phyloP scores from a whole-genome alignment of 2,113 vertebrate genomes.

The Plectropomus leopardus region DNA sequence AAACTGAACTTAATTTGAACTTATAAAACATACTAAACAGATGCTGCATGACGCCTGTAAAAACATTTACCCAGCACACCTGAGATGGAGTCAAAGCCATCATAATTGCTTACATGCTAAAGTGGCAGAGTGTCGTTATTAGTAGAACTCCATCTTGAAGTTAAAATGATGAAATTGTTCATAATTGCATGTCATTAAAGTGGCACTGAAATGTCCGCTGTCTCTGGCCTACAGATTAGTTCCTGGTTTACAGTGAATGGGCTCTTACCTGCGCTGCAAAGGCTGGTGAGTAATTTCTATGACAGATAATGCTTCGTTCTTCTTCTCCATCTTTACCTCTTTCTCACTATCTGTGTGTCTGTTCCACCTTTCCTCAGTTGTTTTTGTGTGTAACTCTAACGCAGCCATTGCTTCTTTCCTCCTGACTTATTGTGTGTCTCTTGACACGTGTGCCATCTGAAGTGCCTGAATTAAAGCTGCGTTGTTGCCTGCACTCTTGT shows the following conservation, averaged over 20 bases:
- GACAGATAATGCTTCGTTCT: background rate
- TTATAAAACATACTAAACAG: background rate
- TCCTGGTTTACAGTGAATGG: constrained; percentile 16
- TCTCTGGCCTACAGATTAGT: constrained; percentile 58
- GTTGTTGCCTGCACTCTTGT: background rate
- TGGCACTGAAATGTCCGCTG: constrained; percentile 15
- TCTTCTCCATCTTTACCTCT: background rate
- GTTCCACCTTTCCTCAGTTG: background rate
- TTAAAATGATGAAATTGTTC: background rate
- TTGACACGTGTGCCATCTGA: background rate
- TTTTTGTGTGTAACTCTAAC: background rate
- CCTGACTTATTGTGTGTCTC: background rate
- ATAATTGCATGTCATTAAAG: constrained; percentile 11
- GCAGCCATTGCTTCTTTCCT: background rate
- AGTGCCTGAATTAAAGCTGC: background rate
- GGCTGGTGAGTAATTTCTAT: constrained; percentile 70
- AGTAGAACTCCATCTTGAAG: background rate
- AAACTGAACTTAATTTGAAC: constrained; percentile 6
- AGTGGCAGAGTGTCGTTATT: background rate
- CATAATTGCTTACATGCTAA: background rate
- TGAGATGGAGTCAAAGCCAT: background rate
- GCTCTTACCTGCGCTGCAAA: constrained; percentile 1
- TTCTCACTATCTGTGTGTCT: background rate
- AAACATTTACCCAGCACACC: constrained; percentile 4
- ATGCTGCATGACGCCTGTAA: background rate